phyloP scores from a whole-genome alignment of 2,113 vertebrate genomes.

The Aramus guarauna region DNA sequence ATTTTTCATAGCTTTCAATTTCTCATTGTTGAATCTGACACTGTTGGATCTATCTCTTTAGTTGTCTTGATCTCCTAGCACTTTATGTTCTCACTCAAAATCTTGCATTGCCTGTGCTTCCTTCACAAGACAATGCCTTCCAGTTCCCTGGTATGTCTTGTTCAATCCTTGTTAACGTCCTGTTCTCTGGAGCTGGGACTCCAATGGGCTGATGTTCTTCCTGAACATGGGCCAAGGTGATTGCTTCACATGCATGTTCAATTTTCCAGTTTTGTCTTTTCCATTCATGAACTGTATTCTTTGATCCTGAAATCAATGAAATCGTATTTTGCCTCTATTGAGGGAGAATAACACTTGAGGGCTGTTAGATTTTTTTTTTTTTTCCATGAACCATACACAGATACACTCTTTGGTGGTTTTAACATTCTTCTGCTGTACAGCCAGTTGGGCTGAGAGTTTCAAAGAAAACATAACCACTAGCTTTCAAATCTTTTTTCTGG shows the following conservation, averaged over 20 bases:
- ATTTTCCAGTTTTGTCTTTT: not conserved
- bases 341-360: not conserved
- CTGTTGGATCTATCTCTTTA: not conserved
- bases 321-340: not conserved
- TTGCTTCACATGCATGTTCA: not conserved
- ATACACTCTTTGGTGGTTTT: not conserved
- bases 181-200: not conserved
- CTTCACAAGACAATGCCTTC: not conserved
- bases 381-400: not conserved
- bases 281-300: not conserved
- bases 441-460: not conserved
- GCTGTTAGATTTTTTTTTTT: not conserved
- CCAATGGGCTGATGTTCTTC: not conserved
- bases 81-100: not conserved
- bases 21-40: not conserved
- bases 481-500: not conserved
- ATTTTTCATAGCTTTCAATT: not conserved
- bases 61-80: not conserved
- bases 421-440: not conserved
- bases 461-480: not conserved
- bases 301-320: not conserved
- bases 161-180: not conserved
- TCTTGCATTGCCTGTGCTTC: not conserved
- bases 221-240: not conserved
- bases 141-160: rapidly evolving